Evolutionary conservation across 1,140 invertebrate species (phyloP), one percentile per base, ranked within the genome.

Genomic region (Ctenoplectra terminalis): DNA sequence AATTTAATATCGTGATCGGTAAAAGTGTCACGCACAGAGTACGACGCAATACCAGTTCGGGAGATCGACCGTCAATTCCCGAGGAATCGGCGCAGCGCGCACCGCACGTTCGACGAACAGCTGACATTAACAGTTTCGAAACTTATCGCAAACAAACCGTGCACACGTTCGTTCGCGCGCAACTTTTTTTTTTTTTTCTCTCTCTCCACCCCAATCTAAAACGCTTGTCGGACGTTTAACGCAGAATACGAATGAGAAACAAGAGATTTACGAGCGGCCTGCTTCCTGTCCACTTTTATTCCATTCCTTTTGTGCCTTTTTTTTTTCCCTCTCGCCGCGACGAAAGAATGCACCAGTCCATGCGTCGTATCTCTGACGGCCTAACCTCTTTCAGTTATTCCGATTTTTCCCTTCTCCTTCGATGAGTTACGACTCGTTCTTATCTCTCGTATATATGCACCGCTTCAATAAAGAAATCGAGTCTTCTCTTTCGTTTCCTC

Each of bases 221-320:
- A 50, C 31, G 34, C 6, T 43, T 26, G 34, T 37, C 7, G 29
- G 20, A 46, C 60, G 40, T 48, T 66, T 13, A 20, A 56, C 71
- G 23, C 54, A 11, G 60, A 61, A 61, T 43, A 70, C 26, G 7
- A 34, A 52, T 26, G 69, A 37, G 69, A 48, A 52, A 34, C 56
- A 23, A 23, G 34, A 52, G 69, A 73, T 80, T 80, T 80, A 80
- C 77, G 56, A 73, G 58, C 48, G 17, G 6, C 15, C 48, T 37
- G 11, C 31, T 52, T 34, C 61, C 43, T 4, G 4, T 34, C 23
- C 17, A 37, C 50, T n/a, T 29, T 5, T 20, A 8, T 8, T 17
- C 7, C 9, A n/a, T n/a, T n/a, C n/a, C n/a, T n/a, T n/a, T n/a
- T n/a, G n/a, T n/a, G n/a, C 26, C 0, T 54, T 13, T 13, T 13